These are phyloP conservation scores for Strongylocentrotus purpuratus DNA, from an alignment of 35 echinoderm and acorn worm genomes.

Conservation along the genomic window DNA sequence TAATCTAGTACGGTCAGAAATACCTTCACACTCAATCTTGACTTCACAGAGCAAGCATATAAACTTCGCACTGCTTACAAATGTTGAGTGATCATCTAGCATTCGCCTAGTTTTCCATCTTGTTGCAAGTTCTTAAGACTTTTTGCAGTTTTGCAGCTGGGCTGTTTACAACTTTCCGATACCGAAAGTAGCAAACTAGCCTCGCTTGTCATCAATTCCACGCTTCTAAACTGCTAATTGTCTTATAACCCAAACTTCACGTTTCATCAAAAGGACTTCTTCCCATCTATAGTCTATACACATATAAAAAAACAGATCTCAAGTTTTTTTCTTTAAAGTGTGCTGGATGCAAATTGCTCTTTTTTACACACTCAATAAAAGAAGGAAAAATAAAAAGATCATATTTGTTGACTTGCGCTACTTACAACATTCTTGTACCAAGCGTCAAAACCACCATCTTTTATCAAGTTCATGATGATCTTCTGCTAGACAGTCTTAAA, in stretches of 20 bases:
- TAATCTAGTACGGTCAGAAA: neutral
- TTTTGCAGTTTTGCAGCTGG: constrained; percentile 11
- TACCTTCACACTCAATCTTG: neutral
- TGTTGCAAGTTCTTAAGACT: neutral
- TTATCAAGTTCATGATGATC: neutral
- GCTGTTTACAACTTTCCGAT: neutral
- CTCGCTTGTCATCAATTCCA: neutral
- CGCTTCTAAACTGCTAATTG: neutral
- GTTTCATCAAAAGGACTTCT: neutral
- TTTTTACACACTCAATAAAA: neutral
- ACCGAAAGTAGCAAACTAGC: neutral
- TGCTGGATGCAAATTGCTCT: no score
- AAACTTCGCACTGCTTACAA: neutral
- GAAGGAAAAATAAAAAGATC: neutral
- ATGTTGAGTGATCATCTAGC: neutral
- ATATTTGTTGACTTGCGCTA: neutral
- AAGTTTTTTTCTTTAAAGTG: no score
- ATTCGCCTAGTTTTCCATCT: neutral
- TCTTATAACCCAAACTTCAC: neutral
- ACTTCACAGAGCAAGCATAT: neutral
- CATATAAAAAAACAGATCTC: no score
- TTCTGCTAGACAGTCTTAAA: neutral
- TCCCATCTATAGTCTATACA: no score
- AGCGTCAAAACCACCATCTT: neutral
- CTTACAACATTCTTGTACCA: neutral